phyloP scores from a whole-genome alignment of 2,888 invertebrate genomes.

The Aphodius granarius region DNA sequence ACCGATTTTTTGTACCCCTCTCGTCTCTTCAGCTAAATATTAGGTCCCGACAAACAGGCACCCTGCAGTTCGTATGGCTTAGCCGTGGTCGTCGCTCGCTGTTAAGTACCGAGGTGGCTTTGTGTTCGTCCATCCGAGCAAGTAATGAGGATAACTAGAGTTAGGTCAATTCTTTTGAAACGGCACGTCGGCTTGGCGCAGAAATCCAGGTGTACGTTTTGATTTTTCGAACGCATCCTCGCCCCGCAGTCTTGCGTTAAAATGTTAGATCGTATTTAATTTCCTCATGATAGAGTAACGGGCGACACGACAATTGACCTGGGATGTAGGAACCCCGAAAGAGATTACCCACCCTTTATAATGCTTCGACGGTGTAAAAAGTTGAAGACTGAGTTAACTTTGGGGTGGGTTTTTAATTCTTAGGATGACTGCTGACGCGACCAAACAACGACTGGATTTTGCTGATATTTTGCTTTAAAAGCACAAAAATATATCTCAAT shows the following conservation, averaged over 20 bases:
- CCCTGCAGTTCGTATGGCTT: too few species aligned
- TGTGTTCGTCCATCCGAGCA: slow-evolving; percentile 48
- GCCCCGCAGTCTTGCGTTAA: too few species aligned
- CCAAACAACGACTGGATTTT: not conserved
- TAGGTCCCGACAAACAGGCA: too few species aligned
- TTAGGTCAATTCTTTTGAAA: slow-evolving; percentile 54
- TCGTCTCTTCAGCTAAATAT: too few species aligned
- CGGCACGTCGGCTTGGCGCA: slow-evolving; percentile 19
- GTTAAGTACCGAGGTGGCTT: slow-evolving; percentile 32
- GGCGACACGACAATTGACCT: not conserved
- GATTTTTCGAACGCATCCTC: slow-evolving; percentile 7
- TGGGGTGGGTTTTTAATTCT: not conserved
- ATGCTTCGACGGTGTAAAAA: not conserved
- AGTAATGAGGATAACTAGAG: slow-evolving; percentile 55
- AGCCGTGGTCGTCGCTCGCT: not conserved
- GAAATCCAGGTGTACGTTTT: slow-evolving; percentile 27
- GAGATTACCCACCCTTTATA: not conserved
- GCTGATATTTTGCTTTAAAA: too few species aligned
- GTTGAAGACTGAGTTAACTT: not conserved
- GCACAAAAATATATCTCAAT: too few species aligned
- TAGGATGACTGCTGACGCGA: not conserved
- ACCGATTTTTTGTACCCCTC: too few species aligned
- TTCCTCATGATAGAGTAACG: not conserved
- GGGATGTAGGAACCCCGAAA: not conserved
- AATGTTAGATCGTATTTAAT: not conserved